These are phyloP conservation scores for Drosophila kikkawai DNA, from an alignment of 1,140 invertebrate genomes.

Conservation along the genomic window DNA sequence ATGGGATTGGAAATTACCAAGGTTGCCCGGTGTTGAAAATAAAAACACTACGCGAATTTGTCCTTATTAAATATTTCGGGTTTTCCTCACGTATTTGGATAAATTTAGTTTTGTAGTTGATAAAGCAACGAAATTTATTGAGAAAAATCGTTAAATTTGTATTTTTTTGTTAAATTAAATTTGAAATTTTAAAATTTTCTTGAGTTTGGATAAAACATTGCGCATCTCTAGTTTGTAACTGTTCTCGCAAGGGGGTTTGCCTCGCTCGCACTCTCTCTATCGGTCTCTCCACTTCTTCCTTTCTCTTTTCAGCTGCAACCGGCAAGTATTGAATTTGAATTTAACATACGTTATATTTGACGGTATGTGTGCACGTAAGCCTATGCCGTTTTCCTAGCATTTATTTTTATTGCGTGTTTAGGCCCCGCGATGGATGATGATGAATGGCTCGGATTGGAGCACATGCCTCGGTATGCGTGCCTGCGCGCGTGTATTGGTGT, in stretches of 20 bases:
- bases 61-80: background rate
- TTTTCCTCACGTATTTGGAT: background rate
- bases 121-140: background rate
- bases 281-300: conserved; percentile 23
- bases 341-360: conserved; percentile 49
- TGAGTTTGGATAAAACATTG: too few relatives aligned
- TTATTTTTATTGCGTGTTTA: conserved; percentile 52
- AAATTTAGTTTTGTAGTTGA: background rate
- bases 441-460: conserved; percentile 49
- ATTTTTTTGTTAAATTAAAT: background rate
- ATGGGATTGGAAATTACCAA: too few relatives aligned
- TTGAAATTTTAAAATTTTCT: too few relatives aligned
- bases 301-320: conserved; percentile 48
- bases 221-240: conserved; percentile 30
- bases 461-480: conserved; percentile 32
- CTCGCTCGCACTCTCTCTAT: conserved; percentile 48
- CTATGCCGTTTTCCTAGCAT: conserved; percentile 42
- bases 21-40: background rate
- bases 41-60: background rate
- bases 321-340: conserved; percentile 61
- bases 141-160: background rate
- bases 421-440: conserved; percentile 29
- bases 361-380: conserved; percentile 15
- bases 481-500: conserved; percentile 17
- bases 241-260: conserved; percentile 37